Base-by-base conservation (phyloP, 2,888 invertebrate genomes). In the Anagyrus pseudococci region DNA sequence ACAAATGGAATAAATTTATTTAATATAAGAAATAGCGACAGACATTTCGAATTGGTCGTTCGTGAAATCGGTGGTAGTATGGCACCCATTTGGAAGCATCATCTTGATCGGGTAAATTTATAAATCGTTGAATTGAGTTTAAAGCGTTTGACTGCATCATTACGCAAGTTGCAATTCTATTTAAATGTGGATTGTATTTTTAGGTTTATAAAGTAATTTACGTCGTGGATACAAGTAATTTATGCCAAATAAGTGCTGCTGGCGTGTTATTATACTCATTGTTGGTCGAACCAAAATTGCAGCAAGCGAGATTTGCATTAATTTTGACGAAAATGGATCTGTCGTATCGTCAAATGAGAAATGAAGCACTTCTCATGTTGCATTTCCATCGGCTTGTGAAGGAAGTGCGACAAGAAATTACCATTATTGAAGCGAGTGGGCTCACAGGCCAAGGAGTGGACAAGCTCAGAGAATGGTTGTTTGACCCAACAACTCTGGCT, bases 231-330 rank as follows among this genome's bases (percentile, higher is more conserved):
- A 89, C 91, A 0, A 92, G 93, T 13, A 93, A 93, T 82, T 82
- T 93, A 43, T 93, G 93, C 72, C 93, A 93, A 82, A 93, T 93
- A 73, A 92, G 93, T 1, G 91, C 91, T 1, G 92, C 93, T 15
- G 91, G 92, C 22, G 91, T 93, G 0, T 83, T 93, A 41, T 82
- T 94, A 0, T 93, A 93, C 77, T 89, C 91, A 0, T 83, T 93
- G 46, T 77, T 93, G 22, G 88, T 91, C 0, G 88, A 93, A 71
- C 92, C 93, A 0, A 83, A 84, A 47, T 80, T 92, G 22, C 85
- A 85, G 71, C 84, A 84, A 53, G 85, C 87, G 0, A 89, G 89
- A 83, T 89, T 92, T 77, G 72, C 71, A 20, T 76, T 93, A 59
- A 88, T 92, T 0, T 79, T 94, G 10, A 87, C 89, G 15, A 94